Percentiles rank a stretch among this genome's conserved stretches.
Conservation (phyloP, 2,888 invertebrate genomes). For the Andrena minutula region DNA sequence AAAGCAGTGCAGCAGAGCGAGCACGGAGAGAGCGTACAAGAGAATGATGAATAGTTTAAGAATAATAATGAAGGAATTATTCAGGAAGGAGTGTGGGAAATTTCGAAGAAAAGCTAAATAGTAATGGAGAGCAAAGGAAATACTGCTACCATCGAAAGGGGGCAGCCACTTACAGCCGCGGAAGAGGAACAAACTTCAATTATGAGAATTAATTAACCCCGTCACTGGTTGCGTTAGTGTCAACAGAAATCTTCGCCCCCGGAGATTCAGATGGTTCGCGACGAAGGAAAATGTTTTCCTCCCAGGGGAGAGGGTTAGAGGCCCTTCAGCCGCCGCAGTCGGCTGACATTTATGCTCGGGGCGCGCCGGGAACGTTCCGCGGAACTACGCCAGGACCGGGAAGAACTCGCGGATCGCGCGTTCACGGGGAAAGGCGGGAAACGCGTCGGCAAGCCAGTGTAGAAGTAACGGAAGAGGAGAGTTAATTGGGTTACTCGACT, state of each 20-base stretch:
- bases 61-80: no score
- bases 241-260: conserved; percentile 32
- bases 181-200: conserved; percentile 28
- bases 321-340: conserved; percentile 20
- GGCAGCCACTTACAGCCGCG: conserved; percentile 2
- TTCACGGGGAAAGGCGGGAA: not conserved
- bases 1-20: no score
- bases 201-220: conserved; percentile 48
- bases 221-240: conserved; percentile 38
- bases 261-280: conserved; percentile 8
- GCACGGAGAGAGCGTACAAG: no score
- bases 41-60: no score
- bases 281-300: conserved; percentile 40
- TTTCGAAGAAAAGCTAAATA: no score
- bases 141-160: not conserved
- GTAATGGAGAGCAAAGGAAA: not conserved
- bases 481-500: conserved; percentile 78
- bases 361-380: conserved; percentile 34
- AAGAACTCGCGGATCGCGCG: conserved; percentile 22
- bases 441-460: conserved; percentile 38
- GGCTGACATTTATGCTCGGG: conserved; percentile 59
- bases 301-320: conserved; percentile 23
- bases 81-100: no score
- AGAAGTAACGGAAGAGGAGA: conserved; percentile 69
- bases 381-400: conserved; percentile 25